These are phyloP conservation scores for Caenorhabditis latens DNA, from an alignment of 1,140 invertebrate genomes.

Conservation along the genomic window DNA sequence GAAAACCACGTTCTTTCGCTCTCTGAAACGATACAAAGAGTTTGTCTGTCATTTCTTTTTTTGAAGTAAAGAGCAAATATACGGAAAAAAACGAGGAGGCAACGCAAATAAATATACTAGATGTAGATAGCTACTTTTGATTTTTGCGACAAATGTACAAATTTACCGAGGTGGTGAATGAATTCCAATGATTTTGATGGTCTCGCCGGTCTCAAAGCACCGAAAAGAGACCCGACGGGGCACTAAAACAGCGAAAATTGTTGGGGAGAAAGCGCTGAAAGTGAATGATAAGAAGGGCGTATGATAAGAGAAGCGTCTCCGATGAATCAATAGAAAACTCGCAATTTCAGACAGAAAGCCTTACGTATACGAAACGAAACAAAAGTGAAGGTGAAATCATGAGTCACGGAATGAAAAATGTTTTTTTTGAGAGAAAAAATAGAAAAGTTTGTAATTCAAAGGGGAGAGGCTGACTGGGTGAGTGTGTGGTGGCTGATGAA, in stretches of 20 bases:
- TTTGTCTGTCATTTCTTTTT: not conserved
- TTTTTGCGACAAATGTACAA: constrained; percentile 6
- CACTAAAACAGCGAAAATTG: too few relatives aligned
- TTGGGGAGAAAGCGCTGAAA: too few relatives aligned
- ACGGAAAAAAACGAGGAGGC: not conserved
- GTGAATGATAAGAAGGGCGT: too few relatives aligned
- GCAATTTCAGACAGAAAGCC: not conserved
- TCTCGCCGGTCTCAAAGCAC: too few relatives aligned
- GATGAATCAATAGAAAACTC: not conserved
- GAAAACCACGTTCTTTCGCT: too few relatives aligned
- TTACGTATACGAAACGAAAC: not conserved
- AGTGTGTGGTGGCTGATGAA: not conserved
- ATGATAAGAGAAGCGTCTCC: not conserved
- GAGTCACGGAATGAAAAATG: not conserved
- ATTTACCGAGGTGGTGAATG: too few relatives aligned
- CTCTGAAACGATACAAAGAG: not conserved
- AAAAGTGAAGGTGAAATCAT: not conserved
- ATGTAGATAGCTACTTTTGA: not conserved
- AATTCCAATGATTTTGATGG: too few relatives aligned
- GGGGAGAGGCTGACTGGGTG: not conserved
- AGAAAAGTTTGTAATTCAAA: too few relatives aligned
- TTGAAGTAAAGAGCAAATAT: constrained; percentile 10
- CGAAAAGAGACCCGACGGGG: too few relatives aligned
- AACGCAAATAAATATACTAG: not conserved
- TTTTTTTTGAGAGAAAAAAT: too few relatives aligned